Conservation (phyloP, 2,888 invertebrate species). For the Trachelus troglodyta region DNA sequence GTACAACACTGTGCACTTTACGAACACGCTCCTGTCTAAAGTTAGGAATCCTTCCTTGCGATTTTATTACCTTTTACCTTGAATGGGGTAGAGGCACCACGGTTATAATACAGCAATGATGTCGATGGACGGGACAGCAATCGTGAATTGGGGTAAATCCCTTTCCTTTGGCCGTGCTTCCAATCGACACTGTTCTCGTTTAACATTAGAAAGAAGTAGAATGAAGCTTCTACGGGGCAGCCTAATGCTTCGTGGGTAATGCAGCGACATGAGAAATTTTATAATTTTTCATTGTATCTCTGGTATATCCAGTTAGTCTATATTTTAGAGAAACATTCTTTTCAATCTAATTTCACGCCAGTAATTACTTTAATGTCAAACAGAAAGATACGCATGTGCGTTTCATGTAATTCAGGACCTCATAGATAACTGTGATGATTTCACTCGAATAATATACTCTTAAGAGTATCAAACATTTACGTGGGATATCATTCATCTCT, state of each 20-base stretch:
- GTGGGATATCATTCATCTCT: background rate
- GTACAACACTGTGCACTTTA: background rate
- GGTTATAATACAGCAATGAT: conserved; percentile 61
- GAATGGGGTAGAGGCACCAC: conserved; percentile 57
- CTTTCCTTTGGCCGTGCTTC: conserved; percentile 57
- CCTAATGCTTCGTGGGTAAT: background rate
- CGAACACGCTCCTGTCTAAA: conserved; percentile 39
- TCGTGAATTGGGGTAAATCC: conserved; percentile 60
- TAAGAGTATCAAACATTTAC: background rate
- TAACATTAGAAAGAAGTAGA: conserved; percentile 51
- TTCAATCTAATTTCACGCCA: background rate
- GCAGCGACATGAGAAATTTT: background rate
- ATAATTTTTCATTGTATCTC: background rate
- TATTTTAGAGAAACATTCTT: background rate
- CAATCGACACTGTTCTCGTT: conserved; percentile 60
- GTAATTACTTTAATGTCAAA: too few species aligned
- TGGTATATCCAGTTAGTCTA: background rate
- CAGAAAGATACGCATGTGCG: too few species aligned
- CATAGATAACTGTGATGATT: too few species aligned
- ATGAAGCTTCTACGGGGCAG: background rate
- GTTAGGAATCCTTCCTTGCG: conserved; percentile 32
- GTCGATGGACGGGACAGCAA: conserved; percentile 62
- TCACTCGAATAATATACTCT: background rate
- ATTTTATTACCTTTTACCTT: conserved; percentile 59
- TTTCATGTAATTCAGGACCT: too few species aligned